Evolutionary conservation across 2,797 vertebrate species (phyloP), one percentile per base, ranked within the genome.

Genomic region (Gallinago nigripennis): DNA sequence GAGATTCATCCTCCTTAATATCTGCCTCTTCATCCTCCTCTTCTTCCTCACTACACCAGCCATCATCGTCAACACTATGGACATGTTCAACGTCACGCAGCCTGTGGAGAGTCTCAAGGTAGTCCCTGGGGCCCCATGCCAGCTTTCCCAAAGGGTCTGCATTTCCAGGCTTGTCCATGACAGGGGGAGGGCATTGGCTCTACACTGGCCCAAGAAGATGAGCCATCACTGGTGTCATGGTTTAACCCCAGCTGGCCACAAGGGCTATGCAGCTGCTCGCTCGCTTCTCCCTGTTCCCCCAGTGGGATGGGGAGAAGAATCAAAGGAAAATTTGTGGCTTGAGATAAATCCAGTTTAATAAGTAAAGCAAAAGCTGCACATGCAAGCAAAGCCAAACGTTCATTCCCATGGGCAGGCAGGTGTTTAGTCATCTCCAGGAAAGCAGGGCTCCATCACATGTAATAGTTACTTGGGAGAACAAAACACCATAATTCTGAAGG

Each of bases 1-100:
- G 30, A 98, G 99, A 91, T 99, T 99, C 45, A 82, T 99, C 69
- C 95, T 99, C 58, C 98, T 99, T 97, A 99, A 99, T 98, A 98
- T 98, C 95, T 98, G 98, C 96, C 98, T 99, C 95, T 99, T 99
- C 97, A 58, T 99, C 96, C 98, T 99, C 83, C 98, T 99, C 96
- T 99, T 99, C 98, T 99, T 99, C 97, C 99, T 99, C 97, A 99
- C 99, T 95, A 99, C 99, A 0, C 99, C 99, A 1, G 98, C 99
- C 97, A 99, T 99, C 97, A 98, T 99, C 21, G 99, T 99, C 97
- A 99, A 99, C 98, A 99, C 99, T 68, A 99, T 99, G 96, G 99
- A 99, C 97, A 99, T 99, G 98, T 99, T 99, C 98, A 99, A 99
- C 6, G 99, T 99, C 96, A 99, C 99, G 23, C 97, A 97, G 61